A percentile compares a stretch with the other conserved stretches of the same genome.
These are phyloP conservation scores for Menura novaehollandiae DNA, from an alignment of 2,113 vertebrate genomes.

Conservation along the genomic window DNA sequence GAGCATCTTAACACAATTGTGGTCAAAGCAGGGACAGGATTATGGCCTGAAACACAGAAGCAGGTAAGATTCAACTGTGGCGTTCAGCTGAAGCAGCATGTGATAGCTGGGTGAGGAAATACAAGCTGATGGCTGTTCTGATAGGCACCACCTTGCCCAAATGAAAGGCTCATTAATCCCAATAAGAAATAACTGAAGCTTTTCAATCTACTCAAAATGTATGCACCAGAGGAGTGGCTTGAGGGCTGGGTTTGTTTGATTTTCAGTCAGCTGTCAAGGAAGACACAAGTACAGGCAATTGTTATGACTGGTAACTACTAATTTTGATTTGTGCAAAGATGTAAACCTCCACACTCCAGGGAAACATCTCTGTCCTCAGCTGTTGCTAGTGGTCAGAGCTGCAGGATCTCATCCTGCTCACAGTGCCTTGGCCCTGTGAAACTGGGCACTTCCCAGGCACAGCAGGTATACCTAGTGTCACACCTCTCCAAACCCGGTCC, in stretches of 20 bases:
- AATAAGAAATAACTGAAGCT: background rate
- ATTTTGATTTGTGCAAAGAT: background rate
- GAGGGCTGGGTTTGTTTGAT: background rate
- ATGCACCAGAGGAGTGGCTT: accelerated
- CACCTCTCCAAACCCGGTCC: background rate
- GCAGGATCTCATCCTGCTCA: background rate
- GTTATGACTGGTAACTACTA: background rate
- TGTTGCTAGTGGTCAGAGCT: background rate
- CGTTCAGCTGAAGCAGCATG: background rate
- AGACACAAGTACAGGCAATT: background rate
- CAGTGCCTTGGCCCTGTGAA: background rate
- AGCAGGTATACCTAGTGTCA: background rate
- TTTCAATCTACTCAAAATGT: background rate
- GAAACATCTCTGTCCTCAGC: background rate
- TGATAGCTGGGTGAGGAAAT: background rate
- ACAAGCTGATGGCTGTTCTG: background rate
- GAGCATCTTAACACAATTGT: background rate
- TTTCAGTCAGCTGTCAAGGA: background rate
- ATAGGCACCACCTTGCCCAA: background rate
- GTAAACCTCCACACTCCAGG: background rate
- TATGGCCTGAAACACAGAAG: background rate
- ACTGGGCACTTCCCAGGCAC: background rate
- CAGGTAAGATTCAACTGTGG: background rate
- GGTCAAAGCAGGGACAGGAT: background rate
- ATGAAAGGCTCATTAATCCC: background rate